phyloP scores from a whole-genome alignment of 2,888 invertebrate genomes.

The Callinectes sapidus region DNA sequence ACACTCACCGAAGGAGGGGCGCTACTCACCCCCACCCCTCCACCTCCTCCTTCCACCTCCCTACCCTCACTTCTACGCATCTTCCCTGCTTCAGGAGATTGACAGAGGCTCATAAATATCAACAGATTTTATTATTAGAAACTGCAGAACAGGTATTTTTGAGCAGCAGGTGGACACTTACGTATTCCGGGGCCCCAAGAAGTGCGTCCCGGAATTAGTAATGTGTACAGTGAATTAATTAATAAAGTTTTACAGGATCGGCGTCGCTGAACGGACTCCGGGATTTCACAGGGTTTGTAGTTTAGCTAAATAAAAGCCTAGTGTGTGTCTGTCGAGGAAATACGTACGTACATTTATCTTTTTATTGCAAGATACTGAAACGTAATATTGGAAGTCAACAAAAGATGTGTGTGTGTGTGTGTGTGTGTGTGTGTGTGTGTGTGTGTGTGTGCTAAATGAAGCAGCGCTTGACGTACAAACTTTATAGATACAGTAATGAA shows the following conservation, averaged over 20 bases:
- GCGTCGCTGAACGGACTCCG: not conserved
- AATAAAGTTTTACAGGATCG: slow-evolving; percentile 23
- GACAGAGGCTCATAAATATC: slow-evolving; percentile 37
- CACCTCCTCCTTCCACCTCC: not conserved
- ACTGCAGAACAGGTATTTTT: slow-evolving; percentile 50
- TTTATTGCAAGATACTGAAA: slow-evolving; percentile 2
- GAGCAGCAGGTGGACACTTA: slow-evolving; percentile 54
- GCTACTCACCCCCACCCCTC: not conserved
- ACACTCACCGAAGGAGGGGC: not conserved
- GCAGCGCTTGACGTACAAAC: slow-evolving; percentile 11
- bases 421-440: no score
- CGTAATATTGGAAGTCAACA: not conserved
- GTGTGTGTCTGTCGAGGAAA: slow-evolving; percentile 18
- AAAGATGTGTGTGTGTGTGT: not conserved
- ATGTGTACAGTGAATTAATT: slow-evolving; percentile 26
- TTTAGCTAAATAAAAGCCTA: slow-evolving; percentile 32
- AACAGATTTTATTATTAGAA: slow-evolving; percentile 51
- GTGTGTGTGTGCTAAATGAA: slow-evolving; percentile 33
- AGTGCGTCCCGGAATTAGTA: not conserved
- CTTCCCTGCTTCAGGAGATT: not conserved
- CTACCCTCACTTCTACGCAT: not conserved
- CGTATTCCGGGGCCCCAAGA: not conserved
- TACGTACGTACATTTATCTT: slow-evolving; percentile 5
- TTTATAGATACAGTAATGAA: slow-evolving; percentile 29
- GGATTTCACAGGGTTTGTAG: not conserved